Evolutionary conservation across 2,888 invertebrate species (phyloP).

Genomic region (Lobophora halterata): DNA sequence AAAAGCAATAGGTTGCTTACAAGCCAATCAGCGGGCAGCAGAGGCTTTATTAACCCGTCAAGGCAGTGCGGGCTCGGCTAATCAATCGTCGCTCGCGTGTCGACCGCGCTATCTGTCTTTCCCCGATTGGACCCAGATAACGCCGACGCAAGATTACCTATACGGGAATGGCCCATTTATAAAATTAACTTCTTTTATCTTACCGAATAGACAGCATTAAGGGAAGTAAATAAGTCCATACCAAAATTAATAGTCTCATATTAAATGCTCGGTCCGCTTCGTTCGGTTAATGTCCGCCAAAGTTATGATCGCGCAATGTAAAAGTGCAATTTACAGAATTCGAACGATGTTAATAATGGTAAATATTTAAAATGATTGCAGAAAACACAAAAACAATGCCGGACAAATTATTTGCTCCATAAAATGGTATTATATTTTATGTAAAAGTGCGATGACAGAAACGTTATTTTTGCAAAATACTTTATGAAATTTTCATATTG

Average conservation of each 20-base stretch:
- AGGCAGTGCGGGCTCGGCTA: conserved; percentile 70
- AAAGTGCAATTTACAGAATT: conserved; percentile 26
- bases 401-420: conserved; percentile 10
- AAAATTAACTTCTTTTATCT: conserved; percentile 78
- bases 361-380: conserved; percentile 21
- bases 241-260: conserved; percentile 55
- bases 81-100: conserved; percentile 79
- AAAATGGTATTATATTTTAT: conserved; percentile 3
- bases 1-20: conserved; percentile 67
- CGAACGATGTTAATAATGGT: conserved; percentile 21
- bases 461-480: conserved; percentile 7
- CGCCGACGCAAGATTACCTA: conserved; percentile 73
- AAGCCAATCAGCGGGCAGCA: conserved; percentile 69
- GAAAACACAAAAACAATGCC: conserved; percentile 23
- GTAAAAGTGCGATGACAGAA: conserved; percentile 5
- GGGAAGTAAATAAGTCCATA: conserved; percentile 69
- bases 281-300: conserved; percentile 20
- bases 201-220: conserved; percentile 63
- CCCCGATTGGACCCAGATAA: conserved; percentile 74
- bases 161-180: conserved; percentile 74
- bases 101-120: conserved; percentile 77
- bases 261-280: conserved; percentile 44
- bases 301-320: conserved; percentile 21
- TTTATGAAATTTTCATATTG: conserved; percentile 39
- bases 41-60: conserved; percentile 78